Evolutionary conservation across 2,888 invertebrate species (phyloP), one percentile per base, ranked within the genome.

Genomic region (Meganola albula): DNA sequence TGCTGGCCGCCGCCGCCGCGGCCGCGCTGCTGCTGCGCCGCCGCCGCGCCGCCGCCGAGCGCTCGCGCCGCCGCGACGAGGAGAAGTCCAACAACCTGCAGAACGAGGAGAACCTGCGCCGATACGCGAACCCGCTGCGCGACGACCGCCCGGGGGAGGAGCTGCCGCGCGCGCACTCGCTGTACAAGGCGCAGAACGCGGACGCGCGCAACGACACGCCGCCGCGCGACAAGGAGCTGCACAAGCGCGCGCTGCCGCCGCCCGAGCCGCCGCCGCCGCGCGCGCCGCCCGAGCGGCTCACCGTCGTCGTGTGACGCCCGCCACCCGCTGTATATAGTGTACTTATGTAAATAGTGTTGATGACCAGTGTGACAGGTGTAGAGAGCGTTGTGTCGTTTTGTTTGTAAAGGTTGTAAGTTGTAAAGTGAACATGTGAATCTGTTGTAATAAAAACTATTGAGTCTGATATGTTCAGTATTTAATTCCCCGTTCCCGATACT

Each of bases 71-170:
- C 58, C 90, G 92, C 62, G 93, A 94, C 63, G 94, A 95, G 63
- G 95, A 95, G 63, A 95, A 95, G 70, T 93, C 95, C 2, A 96
- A 96, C 74, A 96, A 96, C 74, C 77, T 95, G 37, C 96, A 96
- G 76, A 96, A 95, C 72, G 95, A 95, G 67, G 96, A 96, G 74
- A 96, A 95, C 68, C 85, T 96, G 37, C 88, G 95, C 31, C 89
- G 95, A 45, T 94, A 93, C 74, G 91, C 92, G 25, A 94, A 94
- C 77, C 93, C 94, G 3, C 78, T 94, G 36, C 93, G 92, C 62
- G 90, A 88, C 42, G 89, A 88, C 24, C 65, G 37, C 72, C 74
- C 23, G 67, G 74, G 66, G 12, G 89, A 88, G 44, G 90, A 58
- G 56, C 79, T 63, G 74, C 87, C 57, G 44, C 71, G 88, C 75